A percentile compares a stretch with the other conserved stretches of the same genome.
Conservation (phyloP, 2,888 invertebrate genomes). For the Macrophya annulata region DNA sequence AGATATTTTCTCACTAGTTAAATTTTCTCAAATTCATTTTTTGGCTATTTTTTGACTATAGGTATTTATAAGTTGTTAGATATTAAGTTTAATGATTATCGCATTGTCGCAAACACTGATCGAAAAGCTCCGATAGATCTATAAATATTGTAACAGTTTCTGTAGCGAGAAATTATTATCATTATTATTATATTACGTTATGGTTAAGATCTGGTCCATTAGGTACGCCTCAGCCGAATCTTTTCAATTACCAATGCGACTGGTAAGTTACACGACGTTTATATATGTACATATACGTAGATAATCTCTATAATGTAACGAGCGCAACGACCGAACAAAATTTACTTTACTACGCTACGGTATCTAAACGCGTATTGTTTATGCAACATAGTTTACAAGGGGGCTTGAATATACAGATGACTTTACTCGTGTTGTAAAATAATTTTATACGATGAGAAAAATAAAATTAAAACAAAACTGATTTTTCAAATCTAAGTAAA, state of each 20-base stretch:
- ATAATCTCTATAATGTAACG: neutral
- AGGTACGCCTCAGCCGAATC: neutral
- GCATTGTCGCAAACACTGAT: neutral
- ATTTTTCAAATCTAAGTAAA: too few relatives aligned
- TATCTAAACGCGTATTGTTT: neutral
- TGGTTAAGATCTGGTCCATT: neutral
- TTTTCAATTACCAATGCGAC: slow-evolving; percentile 8
- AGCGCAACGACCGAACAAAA: slow-evolving; percentile 15
- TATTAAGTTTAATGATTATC: neutral
- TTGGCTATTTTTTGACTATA: neutral
- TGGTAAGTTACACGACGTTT: neutral
- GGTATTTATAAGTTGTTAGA: neutral
- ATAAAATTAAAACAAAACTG: too few relatives aligned
- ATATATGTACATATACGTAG: neutral
- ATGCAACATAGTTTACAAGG: neutral
- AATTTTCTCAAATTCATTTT: neutral
- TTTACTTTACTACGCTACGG: slow-evolving; percentile 7
- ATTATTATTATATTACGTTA: neutral
- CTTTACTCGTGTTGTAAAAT: too few relatives aligned
- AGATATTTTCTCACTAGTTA: neutral
- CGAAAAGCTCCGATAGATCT: neutral
- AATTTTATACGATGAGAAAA: too few relatives aligned
- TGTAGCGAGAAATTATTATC: neutral
- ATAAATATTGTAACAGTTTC: neutral
- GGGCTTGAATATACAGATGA: too few relatives aligned